Evolutionary conservation across 2,113 vertebrate species (phyloP).

Genomic region (Ptyas mucosa): DNA sequence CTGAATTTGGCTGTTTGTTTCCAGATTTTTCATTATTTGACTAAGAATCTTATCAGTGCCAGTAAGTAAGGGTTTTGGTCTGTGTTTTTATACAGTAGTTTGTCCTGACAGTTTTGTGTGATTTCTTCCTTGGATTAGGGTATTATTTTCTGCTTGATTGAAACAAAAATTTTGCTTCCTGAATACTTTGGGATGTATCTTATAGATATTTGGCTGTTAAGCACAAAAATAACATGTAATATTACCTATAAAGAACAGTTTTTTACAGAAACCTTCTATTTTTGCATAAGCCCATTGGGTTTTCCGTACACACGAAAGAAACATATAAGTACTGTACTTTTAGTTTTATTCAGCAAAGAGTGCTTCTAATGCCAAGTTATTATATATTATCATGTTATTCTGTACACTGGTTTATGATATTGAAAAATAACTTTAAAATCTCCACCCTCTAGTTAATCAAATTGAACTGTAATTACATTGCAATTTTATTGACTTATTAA

Average conservation of each 20-base stretch:
- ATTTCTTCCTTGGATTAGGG: neutral
- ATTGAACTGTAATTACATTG: slow-evolving; percentile 7
- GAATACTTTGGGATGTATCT: neutral
- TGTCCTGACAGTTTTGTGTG: too few relatives aligned
- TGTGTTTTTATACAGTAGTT: neutral
- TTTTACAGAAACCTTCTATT: neutral
- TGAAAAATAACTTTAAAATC: neutral
- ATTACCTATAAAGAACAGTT: neutral
- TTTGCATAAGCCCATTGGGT: neutral
- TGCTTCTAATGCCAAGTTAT: neutral
- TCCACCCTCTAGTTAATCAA: neutral
- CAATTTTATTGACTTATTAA: slow-evolving; percentile 23
- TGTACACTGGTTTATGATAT: neutral
- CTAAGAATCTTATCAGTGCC: neutral
- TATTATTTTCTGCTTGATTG: neutral
- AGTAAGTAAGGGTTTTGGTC: neutral
- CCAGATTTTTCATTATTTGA: too few relatives aligned
- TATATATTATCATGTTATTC: neutral
- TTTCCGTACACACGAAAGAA: neutral
- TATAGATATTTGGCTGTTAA: too few relatives aligned
- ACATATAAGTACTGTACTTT: neutral
- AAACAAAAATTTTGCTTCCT: neutral
- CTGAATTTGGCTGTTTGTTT: neutral
- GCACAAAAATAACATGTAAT: neutral
- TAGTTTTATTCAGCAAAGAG: neutral